Evolutionary conservation across 2,888 invertebrate genomes (phyloP).

Genomic region (Dasysyrphus albostriatus): DNA sequence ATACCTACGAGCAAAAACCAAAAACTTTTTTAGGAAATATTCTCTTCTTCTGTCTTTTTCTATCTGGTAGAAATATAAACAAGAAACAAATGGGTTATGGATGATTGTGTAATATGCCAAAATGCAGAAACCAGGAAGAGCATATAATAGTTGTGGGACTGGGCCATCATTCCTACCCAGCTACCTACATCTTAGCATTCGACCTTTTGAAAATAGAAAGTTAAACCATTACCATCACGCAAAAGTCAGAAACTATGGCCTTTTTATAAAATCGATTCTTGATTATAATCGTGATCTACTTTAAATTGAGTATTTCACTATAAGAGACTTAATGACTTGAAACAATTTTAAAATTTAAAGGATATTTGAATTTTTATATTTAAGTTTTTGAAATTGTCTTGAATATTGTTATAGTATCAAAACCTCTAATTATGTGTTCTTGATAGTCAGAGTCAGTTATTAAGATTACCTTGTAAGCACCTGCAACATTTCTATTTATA

Average conservation of each 20-base stretch:
- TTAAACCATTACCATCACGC: background rate
- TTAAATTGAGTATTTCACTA: background rate
- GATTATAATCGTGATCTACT: background rate
- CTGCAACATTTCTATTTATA: background rate
- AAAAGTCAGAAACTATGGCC: background rate
- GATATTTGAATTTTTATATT: too few relatives aligned
- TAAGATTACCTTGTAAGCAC: background rate
- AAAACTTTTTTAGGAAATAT: background rate
- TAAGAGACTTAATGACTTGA: background rate
- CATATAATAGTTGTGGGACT: constrained; percentile 2
- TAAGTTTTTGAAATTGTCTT: too few relatives aligned
- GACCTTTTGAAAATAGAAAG: constrained; percentile 13
- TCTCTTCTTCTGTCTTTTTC: background rate
- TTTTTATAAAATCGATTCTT: constrained; percentile 6
- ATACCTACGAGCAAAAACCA: background rate
- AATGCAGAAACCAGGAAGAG: constrained; percentile 23
- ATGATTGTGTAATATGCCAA: constrained; percentile 20
- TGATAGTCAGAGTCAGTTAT: too few relatives aligned
- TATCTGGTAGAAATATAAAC: constrained; percentile 3
- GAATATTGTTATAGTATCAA: too few relatives aligned
- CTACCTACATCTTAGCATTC: background rate
- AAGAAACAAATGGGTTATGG: constrained; percentile 36
- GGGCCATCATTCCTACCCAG: background rate
- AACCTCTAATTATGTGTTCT: too few relatives aligned
- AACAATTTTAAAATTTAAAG: background rate